Percentiles rank a stretch among this genome's conserved stretches.
These are phyloP conservation scores for Amniataba percoides DNA, from an alignment of 2,797 vertebrate genomes.

Conservation along the genomic window DNA sequence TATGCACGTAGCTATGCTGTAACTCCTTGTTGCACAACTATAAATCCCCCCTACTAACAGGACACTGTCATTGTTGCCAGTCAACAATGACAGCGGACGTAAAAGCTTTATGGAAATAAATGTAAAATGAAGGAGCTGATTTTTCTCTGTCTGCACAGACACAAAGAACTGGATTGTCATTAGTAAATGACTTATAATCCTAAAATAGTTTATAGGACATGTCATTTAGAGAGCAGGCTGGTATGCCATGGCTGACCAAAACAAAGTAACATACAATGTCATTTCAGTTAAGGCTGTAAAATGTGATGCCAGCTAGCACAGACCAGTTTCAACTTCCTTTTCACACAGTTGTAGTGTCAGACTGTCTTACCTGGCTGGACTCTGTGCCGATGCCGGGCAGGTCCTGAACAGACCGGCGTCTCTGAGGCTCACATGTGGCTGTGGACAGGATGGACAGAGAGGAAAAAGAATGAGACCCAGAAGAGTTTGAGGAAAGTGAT, in stretches of 20 bases:
- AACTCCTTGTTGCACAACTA: too few species aligned
- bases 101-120: not conserved
- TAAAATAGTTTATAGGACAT: not conserved
- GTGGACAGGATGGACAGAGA: conserved; percentile 55
- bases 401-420: conserved; percentile 97
- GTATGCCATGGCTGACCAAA: not conserved
- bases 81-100: not conserved
- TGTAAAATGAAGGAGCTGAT: too few species aligned
- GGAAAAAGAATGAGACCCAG: conserved; percentile 76
- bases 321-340: not conserved
- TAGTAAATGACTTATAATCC: not conserved
- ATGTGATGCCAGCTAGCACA: not conserved
- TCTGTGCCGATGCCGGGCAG: conserved; percentile 92
- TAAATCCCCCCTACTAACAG: too few species aligned
- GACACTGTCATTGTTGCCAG: too few species aligned
- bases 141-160: too few species aligned
- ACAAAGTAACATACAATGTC: not conserved
- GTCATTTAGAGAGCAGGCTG: not conserved
- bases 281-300: not conserved
- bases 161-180: too few species aligned
- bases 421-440: conserved; percentile 93
- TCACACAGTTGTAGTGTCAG: not conserved
- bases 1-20: too few species aligned
- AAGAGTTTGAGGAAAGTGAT: not conserved
- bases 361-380: conserved; percentile 91